Evolutionary conservation across 2,113 vertebrate genomes (phyloP).

Genomic region (Deroptyus accipitrinus): DNA sequence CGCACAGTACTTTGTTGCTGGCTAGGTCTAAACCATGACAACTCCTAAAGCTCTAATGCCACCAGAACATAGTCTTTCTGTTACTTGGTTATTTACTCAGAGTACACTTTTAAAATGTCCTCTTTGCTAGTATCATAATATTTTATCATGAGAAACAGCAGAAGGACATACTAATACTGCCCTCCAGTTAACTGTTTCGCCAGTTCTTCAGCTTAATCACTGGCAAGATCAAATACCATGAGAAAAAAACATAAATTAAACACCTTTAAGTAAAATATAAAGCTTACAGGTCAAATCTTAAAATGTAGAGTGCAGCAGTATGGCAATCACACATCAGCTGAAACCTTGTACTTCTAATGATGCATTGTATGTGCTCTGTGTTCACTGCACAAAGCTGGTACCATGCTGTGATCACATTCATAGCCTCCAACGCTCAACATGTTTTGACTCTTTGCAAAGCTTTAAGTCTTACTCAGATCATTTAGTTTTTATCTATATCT

Average conservation of each 20-base stretch:
- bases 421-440: background rate
- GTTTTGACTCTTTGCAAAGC: background rate
- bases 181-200: background rate
- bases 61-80: background rate
- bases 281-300: background rate
- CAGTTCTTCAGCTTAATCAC: background rate
- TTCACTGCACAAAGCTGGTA: background rate
- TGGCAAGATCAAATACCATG: background rate
- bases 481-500: background rate
- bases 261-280: background rate
- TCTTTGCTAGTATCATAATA: accelerated
- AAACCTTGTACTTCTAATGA: background rate
- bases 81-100: background rate
- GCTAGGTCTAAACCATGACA: background rate
- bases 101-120: background rate
- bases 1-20: background rate
- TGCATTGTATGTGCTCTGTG: background rate
- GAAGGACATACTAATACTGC: background rate
- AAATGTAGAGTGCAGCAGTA: accelerated
- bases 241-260: background rate
- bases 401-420: background rate
- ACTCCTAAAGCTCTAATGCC: background rate
- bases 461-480: background rate
- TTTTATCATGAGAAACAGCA: background rate
- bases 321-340: accelerated